These are phyloP conservation scores for Melangyna quadrimaculata DNA, from an alignment of 2,888 invertebrate species.

Conservation along the genomic window DNA sequence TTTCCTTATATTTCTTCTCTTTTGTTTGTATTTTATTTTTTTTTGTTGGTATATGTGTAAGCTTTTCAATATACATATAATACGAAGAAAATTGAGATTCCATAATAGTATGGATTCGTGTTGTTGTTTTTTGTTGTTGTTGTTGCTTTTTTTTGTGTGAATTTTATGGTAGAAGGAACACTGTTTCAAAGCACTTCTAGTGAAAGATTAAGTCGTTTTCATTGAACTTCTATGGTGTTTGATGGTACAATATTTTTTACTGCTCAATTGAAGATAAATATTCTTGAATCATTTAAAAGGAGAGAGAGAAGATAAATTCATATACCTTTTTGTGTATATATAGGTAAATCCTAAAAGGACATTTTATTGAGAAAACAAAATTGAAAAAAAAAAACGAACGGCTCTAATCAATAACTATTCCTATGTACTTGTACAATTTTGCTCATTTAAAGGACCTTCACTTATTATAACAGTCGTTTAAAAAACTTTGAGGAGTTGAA, in stretches of 20 bases:
- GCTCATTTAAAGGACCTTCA: not conserved
- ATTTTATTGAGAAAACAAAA: not conserved
- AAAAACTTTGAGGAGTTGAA: too few relatives aligned
- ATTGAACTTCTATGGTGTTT: constrained; percentile 45
- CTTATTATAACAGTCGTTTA: too few relatives aligned
- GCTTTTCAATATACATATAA: constrained; percentile 1
- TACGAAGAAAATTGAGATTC: not conserved
- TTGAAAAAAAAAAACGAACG: constrained; percentile 22
- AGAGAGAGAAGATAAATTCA: not conserved
- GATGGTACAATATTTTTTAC: constrained; percentile 34
- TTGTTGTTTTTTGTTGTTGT: not conserved
- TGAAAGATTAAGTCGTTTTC: constrained; percentile 48
- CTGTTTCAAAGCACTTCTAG: not conserved
- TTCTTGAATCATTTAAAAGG: not conserved
- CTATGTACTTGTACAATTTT: not conserved
- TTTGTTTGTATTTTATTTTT: not conserved
- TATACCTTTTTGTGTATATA: constrained; percentile 13
- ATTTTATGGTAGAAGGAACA: constrained; percentile 1
- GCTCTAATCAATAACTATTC: constrained; percentile 33
- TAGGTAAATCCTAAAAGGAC: constrained; percentile 4
- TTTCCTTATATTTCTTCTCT: not conserved
- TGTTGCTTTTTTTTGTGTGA: not conserved
- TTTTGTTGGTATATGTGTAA: too few relatives aligned
- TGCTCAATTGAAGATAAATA: constrained; percentile 19
- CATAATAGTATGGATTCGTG: not conserved